Evolutionary conservation across 2,797 vertebrate genomes (phyloP), one percentile per base, ranked within the genome.

Genomic region (Myotis vivesi): DNA sequence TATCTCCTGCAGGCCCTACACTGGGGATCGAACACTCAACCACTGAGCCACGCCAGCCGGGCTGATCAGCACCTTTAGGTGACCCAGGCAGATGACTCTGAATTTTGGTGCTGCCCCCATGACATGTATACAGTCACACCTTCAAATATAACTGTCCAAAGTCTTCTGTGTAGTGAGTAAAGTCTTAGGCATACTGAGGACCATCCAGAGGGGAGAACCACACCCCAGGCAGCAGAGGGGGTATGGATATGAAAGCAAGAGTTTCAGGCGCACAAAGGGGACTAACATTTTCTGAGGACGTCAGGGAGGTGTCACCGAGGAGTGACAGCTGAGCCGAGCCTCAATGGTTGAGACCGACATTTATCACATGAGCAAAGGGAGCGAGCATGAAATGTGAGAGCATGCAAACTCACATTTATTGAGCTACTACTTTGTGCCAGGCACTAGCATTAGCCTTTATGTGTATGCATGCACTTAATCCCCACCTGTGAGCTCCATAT

Each of bases 391-490:
- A 22, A 53, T 20, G 1, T 28, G 33, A 38, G 38, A 33, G n/a
- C 3, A 2, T 0, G 55, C 2, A 53, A 53, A 3, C 64, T 53
- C 30, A 0, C 8, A 11, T 46, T 22, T 51, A 62, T 25, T 10
- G 28, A 84, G 93, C 55, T 57, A 6, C 0, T 23, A 9, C 66
- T 76, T 36, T 5, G 38, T 69, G 44, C 8, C 49, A 38, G 33
- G 73, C 38, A 15, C 17, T 4, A 3, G 7, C 13, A n/a, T 44
- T 16, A 57, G 10, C 8, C 69, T 55, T 84, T 17, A 6, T 22
- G 8, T 28, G 10, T 5, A 8, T 68, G 3, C 33, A 57, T 3
- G 36, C 15, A 19, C 13, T 51, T 77, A 64, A n/a, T 46, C 36
- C 8, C 87, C 15, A 1, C 66, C 79, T 41, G 23, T 28, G 20